Evolutionary conservation across 2,113 vertebrate species (phyloP), one percentile per base, ranked within the genome.

Genomic region (Laterallus jamaicensis): DNA sequence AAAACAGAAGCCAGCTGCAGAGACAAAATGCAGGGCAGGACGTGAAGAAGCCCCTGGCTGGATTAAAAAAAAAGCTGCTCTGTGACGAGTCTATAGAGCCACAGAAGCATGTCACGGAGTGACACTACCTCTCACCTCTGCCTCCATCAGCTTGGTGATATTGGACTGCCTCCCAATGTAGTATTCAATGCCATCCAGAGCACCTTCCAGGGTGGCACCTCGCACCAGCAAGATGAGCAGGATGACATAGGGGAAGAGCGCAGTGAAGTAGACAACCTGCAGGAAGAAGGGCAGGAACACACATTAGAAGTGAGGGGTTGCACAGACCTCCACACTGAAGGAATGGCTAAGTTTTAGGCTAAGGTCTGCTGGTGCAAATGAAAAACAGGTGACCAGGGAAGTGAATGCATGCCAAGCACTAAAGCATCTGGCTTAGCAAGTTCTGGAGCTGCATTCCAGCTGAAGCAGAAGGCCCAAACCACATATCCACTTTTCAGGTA

Each of bases 221-320:
- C 99, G 97, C 71, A 99, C 97, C 93, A 99, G 87, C 92, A 99
- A 93, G 89, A 99, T 99, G 18, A 99, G 40, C 40, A 99, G 98
- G 76, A 99, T 98, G 49, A 98, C 90, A 1, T 99, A 99, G 0
- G 99, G 99, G 91, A 99, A 99, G 39, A 98, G 97, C 0, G 99
- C 99, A 4, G 99, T 99, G 78, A 99, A 99, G 95, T 99, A 99
- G 59, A 99, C 99, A 9, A 99, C 99, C 99, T 99, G 90, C 15
- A 90, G 88, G 86, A 92, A 66, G 69, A 92, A 89, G 16, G 17
- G 29, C 28, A 35, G 39, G 55, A 12, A 28, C 25, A 62, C 25
- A 14, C 3, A 3, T 77, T 17, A 88, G 76, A 59, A 2, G 1
- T 1, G 4, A 68, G n/a, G 17, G 37, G 31, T 24, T 28, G 24